phyloP scores from a whole-genome alignment of 2,113 vertebrate species.

The Scortum barcoo region DNA sequence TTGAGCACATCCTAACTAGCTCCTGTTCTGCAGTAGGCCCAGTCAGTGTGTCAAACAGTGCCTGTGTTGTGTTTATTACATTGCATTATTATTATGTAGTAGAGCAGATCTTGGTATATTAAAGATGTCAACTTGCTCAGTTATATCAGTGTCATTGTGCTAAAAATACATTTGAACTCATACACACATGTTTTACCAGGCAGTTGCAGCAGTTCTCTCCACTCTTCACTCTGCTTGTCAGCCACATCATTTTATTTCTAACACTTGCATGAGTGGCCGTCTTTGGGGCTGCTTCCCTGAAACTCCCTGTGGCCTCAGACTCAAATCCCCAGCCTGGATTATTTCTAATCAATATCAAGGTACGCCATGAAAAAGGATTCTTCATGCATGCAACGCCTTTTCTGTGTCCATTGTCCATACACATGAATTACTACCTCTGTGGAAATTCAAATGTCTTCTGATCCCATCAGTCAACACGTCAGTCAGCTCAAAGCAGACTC shows the following conservation, averaged over 20 bases:
- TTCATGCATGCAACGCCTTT: neutral
- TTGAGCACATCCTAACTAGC: neutral
- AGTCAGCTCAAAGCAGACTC: neutral
- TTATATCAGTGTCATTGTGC: neutral
- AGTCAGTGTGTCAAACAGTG: too few species aligned
- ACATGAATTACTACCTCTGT: neutral
- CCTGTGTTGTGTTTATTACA: neutral
- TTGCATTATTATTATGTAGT: neutral
- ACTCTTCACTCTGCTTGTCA: neutral
- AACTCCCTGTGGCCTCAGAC: neutral
- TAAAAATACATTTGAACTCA: neutral
- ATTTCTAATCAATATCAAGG: neutral
- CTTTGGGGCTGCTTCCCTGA: neutral
- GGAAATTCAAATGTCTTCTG: slow-evolving; percentile 23
- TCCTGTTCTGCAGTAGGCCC: neutral
- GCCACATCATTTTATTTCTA: neutral
- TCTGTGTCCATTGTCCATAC: neutral
- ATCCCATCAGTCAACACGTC: slow-evolving; percentile 19
- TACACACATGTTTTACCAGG: neutral
- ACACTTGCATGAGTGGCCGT: neutral
- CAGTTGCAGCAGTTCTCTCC: neutral
- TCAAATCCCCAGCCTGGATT: neutral
- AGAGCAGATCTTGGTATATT: neutral
- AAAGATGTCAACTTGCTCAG: neutral
- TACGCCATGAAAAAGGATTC: neutral